Percentiles rank a stretch among this genome's conserved stretches.
Evolutionary conservation across 2,113 vertebrate species (phyloP).

Genomic region (Ahaetulla prasina): DNA sequence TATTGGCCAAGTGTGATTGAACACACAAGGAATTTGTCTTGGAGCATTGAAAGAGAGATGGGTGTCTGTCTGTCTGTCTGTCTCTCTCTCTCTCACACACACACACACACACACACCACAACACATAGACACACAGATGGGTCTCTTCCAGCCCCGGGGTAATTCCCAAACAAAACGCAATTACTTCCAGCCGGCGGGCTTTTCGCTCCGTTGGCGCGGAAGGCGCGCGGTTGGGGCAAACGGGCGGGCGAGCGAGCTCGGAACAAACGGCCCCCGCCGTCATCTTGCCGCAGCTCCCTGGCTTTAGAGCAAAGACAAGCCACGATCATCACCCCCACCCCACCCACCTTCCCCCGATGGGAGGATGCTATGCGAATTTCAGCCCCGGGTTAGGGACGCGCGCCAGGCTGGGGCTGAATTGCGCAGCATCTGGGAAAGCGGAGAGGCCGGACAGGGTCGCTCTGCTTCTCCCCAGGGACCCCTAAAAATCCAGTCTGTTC

Average conservation of each 20-base stretch:
- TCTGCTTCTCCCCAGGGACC: neutral
- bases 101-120: too few relatives aligned
- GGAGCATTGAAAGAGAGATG: too few relatives aligned
- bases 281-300: conserved; percentile 33
- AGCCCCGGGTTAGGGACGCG: too few relatives aligned
- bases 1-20: too few relatives aligned
- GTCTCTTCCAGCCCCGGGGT: conserved; percentile 49
- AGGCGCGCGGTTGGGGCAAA: conserved; percentile 36
- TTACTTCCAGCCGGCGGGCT: conserved; percentile 28
- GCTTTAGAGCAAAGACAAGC: conserved; percentile 9
- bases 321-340: neutral
- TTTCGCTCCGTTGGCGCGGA: conserved; percentile 55
- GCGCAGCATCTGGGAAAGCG: neutral
- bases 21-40: too few relatives aligned
- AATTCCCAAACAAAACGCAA: conserved; percentile 7
- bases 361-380: neutral
- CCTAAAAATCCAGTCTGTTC: neutral
- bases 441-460: neutral
- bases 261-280: conserved; percentile 54
- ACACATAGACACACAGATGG: conserved; percentile 1
- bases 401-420: too few relatives aligned
- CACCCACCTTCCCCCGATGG: neutral
- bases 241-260: conserved; percentile 19
- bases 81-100: too few relatives aligned
- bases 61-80: too few relatives aligned